Percentiles rank a stretch among this genome's conserved stretches.
These are phyloP conservation scores for Deroptyus accipitrinus DNA, from an alignment of 2,113 vertebrate species.

Conservation along the genomic window DNA sequence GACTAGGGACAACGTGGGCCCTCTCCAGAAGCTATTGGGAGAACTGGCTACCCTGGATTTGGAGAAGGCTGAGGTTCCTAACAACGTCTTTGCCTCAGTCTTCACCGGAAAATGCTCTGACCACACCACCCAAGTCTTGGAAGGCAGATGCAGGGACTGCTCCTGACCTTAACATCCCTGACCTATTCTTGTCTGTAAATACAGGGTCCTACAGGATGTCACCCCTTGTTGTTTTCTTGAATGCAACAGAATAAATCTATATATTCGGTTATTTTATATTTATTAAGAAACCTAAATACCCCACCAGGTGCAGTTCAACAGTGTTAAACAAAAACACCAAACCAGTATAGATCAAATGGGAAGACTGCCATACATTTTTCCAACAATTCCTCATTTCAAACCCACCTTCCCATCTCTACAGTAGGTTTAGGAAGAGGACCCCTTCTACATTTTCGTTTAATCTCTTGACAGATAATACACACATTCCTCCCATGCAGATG, in stretches of 20 bases:
- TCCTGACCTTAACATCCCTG: neutral
- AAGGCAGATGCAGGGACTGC: no score
- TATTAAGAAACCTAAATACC: neutral
- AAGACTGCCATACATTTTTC: neutral
- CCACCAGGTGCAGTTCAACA: neutral
- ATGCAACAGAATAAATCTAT: neutral
- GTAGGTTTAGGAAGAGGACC: neutral
- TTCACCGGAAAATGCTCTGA: no score
- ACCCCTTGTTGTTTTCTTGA: neutral
- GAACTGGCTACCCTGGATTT: no score
- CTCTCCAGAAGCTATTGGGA: no score
- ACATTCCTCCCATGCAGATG: neutral
- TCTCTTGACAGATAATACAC: neutral
- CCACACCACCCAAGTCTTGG: no score
- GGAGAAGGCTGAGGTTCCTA: no score
- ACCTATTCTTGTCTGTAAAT: neutral
- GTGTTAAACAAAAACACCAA: neutral
- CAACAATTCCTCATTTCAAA: neutral
- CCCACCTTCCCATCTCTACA: rapidly evolving
- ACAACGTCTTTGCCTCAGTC: no score
- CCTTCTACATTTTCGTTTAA: neutral
- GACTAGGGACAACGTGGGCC: no score
- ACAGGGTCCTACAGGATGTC: neutral
- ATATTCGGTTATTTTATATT: neutral
- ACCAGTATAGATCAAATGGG: no score